Conservation (phyloP, 2,888 invertebrate genomes). For the Synanthedon formicaeformis region DNA sequence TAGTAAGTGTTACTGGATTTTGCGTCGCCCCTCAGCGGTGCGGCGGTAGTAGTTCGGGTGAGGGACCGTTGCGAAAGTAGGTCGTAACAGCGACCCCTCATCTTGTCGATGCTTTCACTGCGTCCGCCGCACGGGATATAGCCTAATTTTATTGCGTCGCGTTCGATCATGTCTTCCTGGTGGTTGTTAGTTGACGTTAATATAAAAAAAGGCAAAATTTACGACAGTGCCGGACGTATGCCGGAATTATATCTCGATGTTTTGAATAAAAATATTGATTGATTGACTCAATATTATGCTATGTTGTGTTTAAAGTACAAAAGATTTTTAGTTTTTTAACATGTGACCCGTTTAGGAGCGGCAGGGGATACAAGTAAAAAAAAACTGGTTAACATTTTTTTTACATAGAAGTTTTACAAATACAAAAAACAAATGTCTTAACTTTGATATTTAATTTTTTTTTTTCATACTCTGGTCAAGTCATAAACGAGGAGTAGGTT, state of each 20-base stretch:
- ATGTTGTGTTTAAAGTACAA: too few species aligned
- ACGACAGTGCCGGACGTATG: too few species aligned
- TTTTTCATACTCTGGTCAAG: too few species aligned
- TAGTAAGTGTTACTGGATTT: constrained; percentile 15
- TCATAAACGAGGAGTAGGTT: too few species aligned
- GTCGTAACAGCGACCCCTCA: constrained; percentile 31
- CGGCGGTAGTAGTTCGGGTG: constrained; percentile 27
- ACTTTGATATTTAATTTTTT: too few species aligned
- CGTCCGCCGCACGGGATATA: constrained; percentile 43
- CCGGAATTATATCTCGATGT: neutral
- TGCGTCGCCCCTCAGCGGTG: constrained; percentile 17
- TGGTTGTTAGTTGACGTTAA: constrained; percentile 19
- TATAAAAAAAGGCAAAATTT: constrained; percentile 7
- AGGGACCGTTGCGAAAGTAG: constrained; percentile 45
- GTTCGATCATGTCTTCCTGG: constrained; percentile 47
- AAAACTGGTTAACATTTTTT: too few species aligned
- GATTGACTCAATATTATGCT: too few species aligned
- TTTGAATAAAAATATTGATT: too few species aligned
- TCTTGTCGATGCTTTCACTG: constrained; percentile 49
- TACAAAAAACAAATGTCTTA: too few species aligned
- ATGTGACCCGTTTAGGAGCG: too few species aligned
- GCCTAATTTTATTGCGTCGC: constrained; percentile 59
- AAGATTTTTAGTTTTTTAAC: neutral
- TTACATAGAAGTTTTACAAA: too few species aligned
- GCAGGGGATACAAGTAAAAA: too few species aligned